Conservation (phyloP, 2,888 invertebrate species). For the Mythimna impura region DNA sequence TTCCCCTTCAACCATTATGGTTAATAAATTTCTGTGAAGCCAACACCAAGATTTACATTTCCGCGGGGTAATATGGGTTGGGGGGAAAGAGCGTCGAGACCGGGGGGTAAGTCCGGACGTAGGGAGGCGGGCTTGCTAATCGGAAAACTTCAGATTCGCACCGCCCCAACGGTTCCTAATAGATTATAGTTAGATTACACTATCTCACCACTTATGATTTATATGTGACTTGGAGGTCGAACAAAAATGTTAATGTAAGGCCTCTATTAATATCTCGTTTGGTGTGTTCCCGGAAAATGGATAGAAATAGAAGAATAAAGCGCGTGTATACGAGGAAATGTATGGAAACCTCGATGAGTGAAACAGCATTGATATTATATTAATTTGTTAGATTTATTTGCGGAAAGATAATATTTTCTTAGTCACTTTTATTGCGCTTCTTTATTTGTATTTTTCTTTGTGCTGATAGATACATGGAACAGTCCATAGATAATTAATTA, state of each 20-base stretch:
- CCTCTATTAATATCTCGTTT: constrained; percentile 43
- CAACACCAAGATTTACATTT: constrained; percentile 77
- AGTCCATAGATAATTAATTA: too few species aligned
- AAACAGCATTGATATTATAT: constrained; percentile 25
- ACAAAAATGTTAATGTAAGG: constrained; percentile 52
- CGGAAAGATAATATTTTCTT: background rate
- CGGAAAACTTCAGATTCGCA: constrained; percentile 72
- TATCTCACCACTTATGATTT: constrained; percentile 61
- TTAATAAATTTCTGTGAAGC: constrained; percentile 73
- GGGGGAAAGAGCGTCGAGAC: constrained; percentile 15
- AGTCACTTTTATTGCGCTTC: background rate
- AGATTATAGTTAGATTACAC: constrained; percentile 65
- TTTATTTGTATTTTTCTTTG: background rate
- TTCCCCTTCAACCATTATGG: constrained; percentile 73
- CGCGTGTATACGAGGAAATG: constrained; percentile 7
- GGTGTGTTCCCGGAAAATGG: constrained; percentile 1
- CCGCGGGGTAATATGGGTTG: constrained; percentile 62
- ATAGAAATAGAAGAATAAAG: background rate
- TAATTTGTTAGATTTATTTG: constrained; percentile 16
- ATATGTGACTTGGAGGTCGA: constrained; percentile 32
- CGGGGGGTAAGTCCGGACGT: constrained; percentile 40
- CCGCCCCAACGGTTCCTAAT: constrained; percentile 62
- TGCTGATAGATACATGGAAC: background rate
- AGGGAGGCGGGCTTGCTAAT: constrained; percentile 64
- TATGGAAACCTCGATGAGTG: background rate